Evolutionary conservation across 2,888 invertebrate genomes (phyloP).

Genomic region (Synergus gifuensis): DNA sequence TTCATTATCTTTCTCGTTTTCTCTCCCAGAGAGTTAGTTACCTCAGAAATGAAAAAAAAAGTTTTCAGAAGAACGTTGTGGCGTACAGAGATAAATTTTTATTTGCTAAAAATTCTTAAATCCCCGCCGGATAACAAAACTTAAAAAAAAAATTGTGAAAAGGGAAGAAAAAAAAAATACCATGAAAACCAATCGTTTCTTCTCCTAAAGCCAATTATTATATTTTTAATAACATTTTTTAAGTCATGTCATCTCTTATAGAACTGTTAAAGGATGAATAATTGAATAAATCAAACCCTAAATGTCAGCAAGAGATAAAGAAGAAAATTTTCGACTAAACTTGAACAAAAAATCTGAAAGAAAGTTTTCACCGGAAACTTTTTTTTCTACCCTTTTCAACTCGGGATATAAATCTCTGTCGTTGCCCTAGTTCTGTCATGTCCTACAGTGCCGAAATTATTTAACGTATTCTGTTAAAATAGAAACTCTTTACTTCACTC

Average conservation of each 20-base stretch:
- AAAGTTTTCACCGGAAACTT: constrained; percentile 20
- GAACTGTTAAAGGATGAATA: neutral
- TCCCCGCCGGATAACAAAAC: neutral
- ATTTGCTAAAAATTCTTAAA: neutral
- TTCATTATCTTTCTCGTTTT: constrained; percentile 25
- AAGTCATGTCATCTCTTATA: neutral
- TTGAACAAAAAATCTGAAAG: constrained; percentile 26
- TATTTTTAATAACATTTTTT: neutral
- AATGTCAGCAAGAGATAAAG: neutral
- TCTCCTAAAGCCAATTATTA: neutral
- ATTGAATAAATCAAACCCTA: neutral
- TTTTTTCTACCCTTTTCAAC: constrained; percentile 30
- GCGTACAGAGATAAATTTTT: constrained; percentile 3
- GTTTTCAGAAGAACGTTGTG: neutral
- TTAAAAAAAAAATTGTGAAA: neutral
- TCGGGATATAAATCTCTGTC: constrained; percentile 19
- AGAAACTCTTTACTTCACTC: neutral
- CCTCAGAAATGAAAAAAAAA: constrained; percentile 6
- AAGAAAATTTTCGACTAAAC: neutral
- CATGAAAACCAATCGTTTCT: too few relatives aligned
- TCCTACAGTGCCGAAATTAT: constrained; percentile 38
- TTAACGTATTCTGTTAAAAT: constrained; percentile 38
- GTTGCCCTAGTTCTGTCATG: constrained; percentile 36
- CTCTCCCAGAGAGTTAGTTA: constrained; percentile 9
- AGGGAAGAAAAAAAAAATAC: too few relatives aligned